Conservation (phyloP, 2,888 invertebrate species). For the Phengaris arion region DNA sequence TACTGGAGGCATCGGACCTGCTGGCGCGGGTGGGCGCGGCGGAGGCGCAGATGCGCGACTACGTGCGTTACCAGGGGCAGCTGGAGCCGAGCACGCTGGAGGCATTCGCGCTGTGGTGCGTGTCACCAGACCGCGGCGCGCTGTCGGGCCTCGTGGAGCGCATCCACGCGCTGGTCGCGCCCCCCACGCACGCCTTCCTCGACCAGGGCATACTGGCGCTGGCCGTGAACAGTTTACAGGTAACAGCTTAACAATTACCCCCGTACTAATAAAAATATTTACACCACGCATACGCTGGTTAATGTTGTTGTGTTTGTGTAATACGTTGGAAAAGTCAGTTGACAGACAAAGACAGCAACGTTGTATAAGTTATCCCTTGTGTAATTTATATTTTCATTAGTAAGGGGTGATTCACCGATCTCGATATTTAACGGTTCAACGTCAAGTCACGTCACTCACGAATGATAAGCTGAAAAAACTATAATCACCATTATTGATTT, state of each 20-base stretch:
- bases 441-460: neutral
- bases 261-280: no score
- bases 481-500: neutral
- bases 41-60: constrained; percentile 80
- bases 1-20: constrained; percentile 82
- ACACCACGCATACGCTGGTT: no score
- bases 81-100: constrained; percentile 83
- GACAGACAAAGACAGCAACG: no score
- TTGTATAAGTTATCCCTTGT: no score
- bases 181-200: constrained; percentile 63
- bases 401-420: neutral
- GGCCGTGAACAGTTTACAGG: constrained; percentile 62
- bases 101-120: constrained; percentile 84
- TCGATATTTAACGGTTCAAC: neutral
- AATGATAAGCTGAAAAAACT: neutral
- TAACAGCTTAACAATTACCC: constrained; percentile 40
- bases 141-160: constrained; percentile 83
- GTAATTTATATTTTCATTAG: no score
- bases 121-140: constrained; percentile 83
- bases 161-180: constrained; percentile 81
- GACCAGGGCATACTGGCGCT: constrained; percentile 70
- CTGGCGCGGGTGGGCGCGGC: constrained; percentile 80
- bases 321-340: no score
- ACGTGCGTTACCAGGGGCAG: constrained; percentile 72
- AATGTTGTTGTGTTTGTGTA: no score